A percentile compares a stretch with the other conserved stretches of the same genome.
These are phyloP conservation scores for Diachrysia chrysitis DNA, from an alignment of 2,888 invertebrate species.

Conservation along the genomic window DNA sequence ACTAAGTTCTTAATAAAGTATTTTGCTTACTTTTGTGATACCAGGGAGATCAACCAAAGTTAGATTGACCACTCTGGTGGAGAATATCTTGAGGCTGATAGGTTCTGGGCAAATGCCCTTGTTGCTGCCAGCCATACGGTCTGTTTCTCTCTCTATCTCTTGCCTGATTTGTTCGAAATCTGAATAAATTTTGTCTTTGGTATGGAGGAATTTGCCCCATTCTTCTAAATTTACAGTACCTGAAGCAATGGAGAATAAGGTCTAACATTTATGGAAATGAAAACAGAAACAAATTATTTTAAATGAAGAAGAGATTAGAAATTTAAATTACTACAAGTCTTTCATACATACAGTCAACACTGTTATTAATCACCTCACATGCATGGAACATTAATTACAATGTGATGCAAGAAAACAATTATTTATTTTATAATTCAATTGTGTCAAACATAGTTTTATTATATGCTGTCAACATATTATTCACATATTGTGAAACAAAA, in stretches of 20 bases:
- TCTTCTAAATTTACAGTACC: slow-evolving; percentile 96
- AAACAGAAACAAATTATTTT: background rate
- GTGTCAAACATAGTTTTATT: background rate
- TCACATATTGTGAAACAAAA: background rate
- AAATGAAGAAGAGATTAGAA: background rate
- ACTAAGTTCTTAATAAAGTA: background rate
- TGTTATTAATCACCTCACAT: background rate
- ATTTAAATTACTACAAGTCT: background rate
- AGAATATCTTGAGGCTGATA: slow-evolving; percentile 98
- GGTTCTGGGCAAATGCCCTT: slow-evolving; percentile 99
- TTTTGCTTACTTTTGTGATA: slow-evolving; percentile 94
- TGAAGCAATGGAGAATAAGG: slow-evolving; percentile 75
- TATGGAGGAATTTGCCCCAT: slow-evolving; percentile 99
- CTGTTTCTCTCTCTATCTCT: slow-evolving; percentile 98
- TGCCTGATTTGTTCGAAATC: slow-evolving; percentile 96
- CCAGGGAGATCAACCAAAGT: slow-evolving; percentile 99
- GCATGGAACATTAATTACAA: background rate
- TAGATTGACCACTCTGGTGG: slow-evolving; percentile 97
- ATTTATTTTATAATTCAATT: background rate
- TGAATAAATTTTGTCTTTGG: slow-evolving; percentile 95
- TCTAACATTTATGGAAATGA: slow-evolving; percentile 12
- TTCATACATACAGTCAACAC: too few relatives aligned
- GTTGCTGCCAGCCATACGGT: slow-evolving; percentile 97
- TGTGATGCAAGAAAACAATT: background rate
- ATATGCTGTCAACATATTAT: background rate